Evolutionary conservation across 1,140 invertebrate species (phyloP).

Genomic region (Penaeus indicus): DNA sequence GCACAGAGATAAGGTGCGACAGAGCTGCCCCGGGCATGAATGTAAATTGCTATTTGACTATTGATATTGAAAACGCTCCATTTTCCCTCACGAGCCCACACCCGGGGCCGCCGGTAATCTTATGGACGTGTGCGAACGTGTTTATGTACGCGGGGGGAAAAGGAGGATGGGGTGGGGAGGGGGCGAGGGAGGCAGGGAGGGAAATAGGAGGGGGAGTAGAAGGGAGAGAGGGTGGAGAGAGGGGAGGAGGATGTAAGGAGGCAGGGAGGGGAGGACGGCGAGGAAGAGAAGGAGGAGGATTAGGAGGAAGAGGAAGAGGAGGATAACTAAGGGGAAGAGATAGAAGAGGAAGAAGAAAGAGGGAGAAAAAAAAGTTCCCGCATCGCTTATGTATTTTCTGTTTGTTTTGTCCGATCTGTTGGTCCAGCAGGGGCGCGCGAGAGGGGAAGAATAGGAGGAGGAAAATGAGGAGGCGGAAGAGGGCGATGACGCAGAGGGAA

Average conservation of each 20-base stretch:
- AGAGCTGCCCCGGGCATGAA: constrained; percentile 66
- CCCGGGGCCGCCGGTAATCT: constrained; percentile 33
- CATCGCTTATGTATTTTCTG: too few relatives aligned
- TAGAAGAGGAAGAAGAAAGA: too few relatives aligned
- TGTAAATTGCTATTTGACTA: constrained; percentile 67
- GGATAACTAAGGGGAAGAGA: too few relatives aligned
- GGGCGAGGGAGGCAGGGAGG: not conserved
- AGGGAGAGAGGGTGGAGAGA: constrained; percentile 7
- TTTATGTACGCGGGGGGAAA: constrained; percentile 22
- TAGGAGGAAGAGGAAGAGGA: not conserved
- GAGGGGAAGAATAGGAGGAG: not conserved
- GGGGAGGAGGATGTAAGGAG: not conserved
- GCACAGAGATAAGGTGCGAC: constrained; percentile 66
- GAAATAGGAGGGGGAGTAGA: not conserved
- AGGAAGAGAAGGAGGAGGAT: not conserved
- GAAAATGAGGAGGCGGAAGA: not conserved
- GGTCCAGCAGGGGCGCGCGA: not conserved
- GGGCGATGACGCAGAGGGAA: not conserved
- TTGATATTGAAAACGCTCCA: constrained; percentile 66
- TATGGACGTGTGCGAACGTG: constrained; percentile 15
- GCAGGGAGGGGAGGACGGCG: not conserved
- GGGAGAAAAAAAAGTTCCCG: too few relatives aligned
- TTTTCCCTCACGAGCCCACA: constrained; percentile 29
- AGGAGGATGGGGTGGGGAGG: not conserved
- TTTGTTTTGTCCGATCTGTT: too few relatives aligned